These are phyloP conservation scores for Choristoneura fumiferana DNA, from an alignment of 1,140 invertebrate genomes.

Conservation along the genomic window DNA sequence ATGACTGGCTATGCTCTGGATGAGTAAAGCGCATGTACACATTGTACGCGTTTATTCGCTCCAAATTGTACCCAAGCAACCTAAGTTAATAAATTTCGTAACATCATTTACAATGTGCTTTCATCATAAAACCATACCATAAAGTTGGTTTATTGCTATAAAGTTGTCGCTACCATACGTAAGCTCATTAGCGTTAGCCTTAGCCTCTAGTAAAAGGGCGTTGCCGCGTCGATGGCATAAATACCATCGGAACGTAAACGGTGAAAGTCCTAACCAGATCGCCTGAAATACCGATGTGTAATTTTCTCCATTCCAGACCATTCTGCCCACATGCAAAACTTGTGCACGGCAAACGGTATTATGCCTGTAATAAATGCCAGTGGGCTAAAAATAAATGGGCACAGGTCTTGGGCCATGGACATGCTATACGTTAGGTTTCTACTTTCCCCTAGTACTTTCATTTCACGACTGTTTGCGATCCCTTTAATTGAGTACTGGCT, in stretches of 20 bases:
- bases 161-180: too few species aligned
- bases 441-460: constrained; percentile 30
- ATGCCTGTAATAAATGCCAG: constrained; percentile 32
- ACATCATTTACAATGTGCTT: too few species aligned
- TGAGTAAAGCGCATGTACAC: too few species aligned
- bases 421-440: constrained; percentile 23
- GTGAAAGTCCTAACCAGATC: constrained; percentile 66
- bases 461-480: constrained; percentile 15
- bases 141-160: too few species aligned
- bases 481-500: constrained; percentile 7
- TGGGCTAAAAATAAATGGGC: constrained; percentile 35
- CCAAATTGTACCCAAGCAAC: too few species aligned
- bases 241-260: constrained; percentile 66
- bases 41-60: too few species aligned
- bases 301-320: constrained; percentile 49
- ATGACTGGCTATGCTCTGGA: too few species aligned
- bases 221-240: constrained; percentile 58
- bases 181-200: too few species aligned
- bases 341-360: constrained; percentile 30
- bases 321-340: constrained; percentile 46
- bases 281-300: constrained; percentile 63
- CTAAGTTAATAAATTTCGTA: too few species aligned
- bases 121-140: too few species aligned
- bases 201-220: constrained; percentile 41
- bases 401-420: constrained; percentile 16